Percentiles rank a stretch among this genome's conserved stretches.
Evolutionary conservation across 1,140 invertebrate genomes (phyloP).

Genomic region (Plodia interpunctella): DNA sequence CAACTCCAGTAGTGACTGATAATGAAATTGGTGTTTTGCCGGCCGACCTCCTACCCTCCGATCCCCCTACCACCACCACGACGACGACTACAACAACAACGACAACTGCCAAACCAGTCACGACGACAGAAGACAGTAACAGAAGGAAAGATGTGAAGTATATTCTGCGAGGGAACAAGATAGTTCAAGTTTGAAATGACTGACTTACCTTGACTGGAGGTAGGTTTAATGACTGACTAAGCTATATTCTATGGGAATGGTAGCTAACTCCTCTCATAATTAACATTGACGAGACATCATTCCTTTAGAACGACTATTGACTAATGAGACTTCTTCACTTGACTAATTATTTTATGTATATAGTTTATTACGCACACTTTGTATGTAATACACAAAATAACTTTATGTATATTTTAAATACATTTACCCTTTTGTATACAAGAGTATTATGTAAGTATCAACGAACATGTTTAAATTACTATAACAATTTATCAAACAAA

Average conservation of each 20-base stretch:
- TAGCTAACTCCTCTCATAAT: conserved; percentile 7
- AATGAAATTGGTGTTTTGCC: conserved; percentile 65
- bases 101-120: conserved; percentile 18
- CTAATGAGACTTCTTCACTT: conserved; percentile 7
- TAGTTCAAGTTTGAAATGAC: conserved; percentile 64
- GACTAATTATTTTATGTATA: conserved; percentile 1
- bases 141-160: conserved; percentile 66
- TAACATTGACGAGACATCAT: neutral
- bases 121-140: conserved; percentile 30
- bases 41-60: conserved; percentile 47
- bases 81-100: conserved; percentile 23
- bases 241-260: conserved; percentile 8
- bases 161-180: conserved; percentile 67
- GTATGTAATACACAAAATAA: neutral
- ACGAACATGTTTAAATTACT: no score
- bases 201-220: conserved; percentile 65
- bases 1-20: conserved; percentile 54
- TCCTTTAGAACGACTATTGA: conserved; percentile 2
- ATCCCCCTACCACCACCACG: conserved; percentile 23
- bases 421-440: neutral
- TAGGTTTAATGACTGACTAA: conserved; percentile 47
- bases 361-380: neutral
- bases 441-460: no score
- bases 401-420: neutral
- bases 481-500: no score